These are phyloP conservation scores for Lasioglossum figueresi DNA, from an alignment of 2,888 invertebrate species.

Conservation along the genomic window DNA sequence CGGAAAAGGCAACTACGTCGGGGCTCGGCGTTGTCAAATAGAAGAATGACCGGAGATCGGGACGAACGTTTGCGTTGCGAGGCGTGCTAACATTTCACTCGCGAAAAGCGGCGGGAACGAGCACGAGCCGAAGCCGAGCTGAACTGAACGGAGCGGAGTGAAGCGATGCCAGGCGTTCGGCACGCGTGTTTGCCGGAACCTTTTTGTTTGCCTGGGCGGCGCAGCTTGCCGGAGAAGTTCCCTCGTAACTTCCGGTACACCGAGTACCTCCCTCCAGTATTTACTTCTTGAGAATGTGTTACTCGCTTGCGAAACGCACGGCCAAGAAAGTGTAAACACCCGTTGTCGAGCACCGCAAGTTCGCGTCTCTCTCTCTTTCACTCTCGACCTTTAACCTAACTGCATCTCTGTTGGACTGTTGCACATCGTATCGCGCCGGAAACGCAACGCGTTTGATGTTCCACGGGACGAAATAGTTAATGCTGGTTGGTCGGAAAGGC, in stretches of 20 bases:
- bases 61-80: constrained; percentile 14
- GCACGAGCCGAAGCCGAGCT: background rate
- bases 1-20: background rate
- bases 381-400: background rate
- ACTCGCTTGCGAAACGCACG: constrained; percentile 30
- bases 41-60: constrained; percentile 18
- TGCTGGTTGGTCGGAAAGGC: constrained; percentile 12
- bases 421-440: background rate
- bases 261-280: background rate
- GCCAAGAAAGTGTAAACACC: constrained; percentile 38
- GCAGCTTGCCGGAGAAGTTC: constrained; percentile 23
- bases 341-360: constrained; percentile 25
- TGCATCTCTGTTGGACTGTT: background rate
- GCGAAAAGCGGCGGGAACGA: background rate
- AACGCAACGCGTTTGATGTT: constrained; percentile 24
- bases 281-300: constrained; percentile 45
- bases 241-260: constrained; percentile 18
- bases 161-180: background rate
- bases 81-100: constrained; percentile 20
- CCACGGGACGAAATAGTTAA: constrained; percentile 25
- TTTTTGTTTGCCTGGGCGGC: constrained; percentile 32
- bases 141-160: background rate
- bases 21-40: background rate
- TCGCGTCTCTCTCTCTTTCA: constrained; percentile 1
- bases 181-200: background rate